Percentiles rank a stretch among this genome's conserved stretches.
Evolutionary conservation across 1,140 invertebrate species (phyloP).

Genomic region (Drosophila nigromelanica): DNA sequence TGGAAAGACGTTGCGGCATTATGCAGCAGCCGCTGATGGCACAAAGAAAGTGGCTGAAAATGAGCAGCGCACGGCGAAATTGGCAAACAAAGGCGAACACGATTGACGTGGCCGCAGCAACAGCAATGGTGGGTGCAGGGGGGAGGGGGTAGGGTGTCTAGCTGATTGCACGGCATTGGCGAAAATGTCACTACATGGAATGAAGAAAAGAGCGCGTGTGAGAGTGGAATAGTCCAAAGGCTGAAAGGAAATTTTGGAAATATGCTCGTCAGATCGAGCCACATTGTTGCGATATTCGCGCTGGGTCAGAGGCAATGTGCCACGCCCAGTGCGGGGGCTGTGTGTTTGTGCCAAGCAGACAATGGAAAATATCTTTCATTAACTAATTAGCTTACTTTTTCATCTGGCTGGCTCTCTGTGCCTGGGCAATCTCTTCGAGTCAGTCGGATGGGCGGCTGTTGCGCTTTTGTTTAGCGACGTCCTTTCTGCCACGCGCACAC

Average conservation of each 20-base stretch:
- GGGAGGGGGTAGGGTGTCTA: background rate
- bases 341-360: slow-evolving; percentile 32
- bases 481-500: background rate
- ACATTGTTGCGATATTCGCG: background rate
- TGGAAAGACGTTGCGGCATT: slow-evolving; percentile 41
- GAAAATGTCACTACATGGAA: background rate
- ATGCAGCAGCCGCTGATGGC: slow-evolving; percentile 32
- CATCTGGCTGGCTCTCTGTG: slow-evolving; percentile 20
- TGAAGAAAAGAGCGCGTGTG: no score
- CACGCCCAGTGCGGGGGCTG: background rate
- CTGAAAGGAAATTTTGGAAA: background rate
- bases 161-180: background rate
- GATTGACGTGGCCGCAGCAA: slow-evolving; percentile 36
- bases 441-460: slow-evolving; percentile 27
- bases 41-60: slow-evolving; percentile 56
- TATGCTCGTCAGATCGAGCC: background rate
- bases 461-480: slow-evolving; percentile 57
- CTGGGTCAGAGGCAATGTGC: background rate
- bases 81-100: slow-evolving; percentile 63
- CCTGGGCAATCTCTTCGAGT: slow-evolving; percentile 47
- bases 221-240: background rate
- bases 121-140: background rate
- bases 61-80: slow-evolving; percentile 68
- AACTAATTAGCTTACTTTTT: slow-evolving; percentile 82
- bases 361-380: slow-evolving; percentile 81